phyloP scores from a whole-genome alignment of 2,797 vertebrate genomes.

The Limnodromus scolopaceus region DNA sequence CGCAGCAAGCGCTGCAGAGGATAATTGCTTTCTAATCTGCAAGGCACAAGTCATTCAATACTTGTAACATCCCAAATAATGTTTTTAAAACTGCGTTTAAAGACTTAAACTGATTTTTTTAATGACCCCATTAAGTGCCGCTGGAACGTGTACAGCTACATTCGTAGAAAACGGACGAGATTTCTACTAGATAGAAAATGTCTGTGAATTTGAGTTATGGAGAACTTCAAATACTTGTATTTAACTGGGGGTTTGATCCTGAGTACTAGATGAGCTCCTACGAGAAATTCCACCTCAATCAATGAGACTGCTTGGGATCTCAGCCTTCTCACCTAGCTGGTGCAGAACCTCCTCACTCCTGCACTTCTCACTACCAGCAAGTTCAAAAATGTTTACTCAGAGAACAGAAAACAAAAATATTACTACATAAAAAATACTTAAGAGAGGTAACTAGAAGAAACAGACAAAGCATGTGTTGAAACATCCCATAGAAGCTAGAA shows the following conservation, averaged over 20 bases:
- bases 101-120: background rate
- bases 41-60: background rate
- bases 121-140: background rate
- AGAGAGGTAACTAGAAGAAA: background rate
- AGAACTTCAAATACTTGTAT: background rate
- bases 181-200: background rate
- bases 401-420: background rate
- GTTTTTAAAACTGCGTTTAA: background rate
- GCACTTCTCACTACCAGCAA: background rate
- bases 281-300: background rate
- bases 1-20: background rate
- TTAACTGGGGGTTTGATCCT: background rate
- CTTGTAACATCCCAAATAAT: background rate
- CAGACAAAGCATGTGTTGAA: background rate
- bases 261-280: background rate
- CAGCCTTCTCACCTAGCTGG: background rate
- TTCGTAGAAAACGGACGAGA: fast-evolving
- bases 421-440: background rate
- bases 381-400: background rate
- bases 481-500: background rate
- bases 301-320: background rate
- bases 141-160: fast-evolving
- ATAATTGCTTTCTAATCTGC: background rate
- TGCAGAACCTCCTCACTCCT: background rate
- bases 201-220: background rate